Evolutionary conservation across 2,888 invertebrate genomes (phyloP).

Genomic region (Gymnocheta viridis): DNA sequence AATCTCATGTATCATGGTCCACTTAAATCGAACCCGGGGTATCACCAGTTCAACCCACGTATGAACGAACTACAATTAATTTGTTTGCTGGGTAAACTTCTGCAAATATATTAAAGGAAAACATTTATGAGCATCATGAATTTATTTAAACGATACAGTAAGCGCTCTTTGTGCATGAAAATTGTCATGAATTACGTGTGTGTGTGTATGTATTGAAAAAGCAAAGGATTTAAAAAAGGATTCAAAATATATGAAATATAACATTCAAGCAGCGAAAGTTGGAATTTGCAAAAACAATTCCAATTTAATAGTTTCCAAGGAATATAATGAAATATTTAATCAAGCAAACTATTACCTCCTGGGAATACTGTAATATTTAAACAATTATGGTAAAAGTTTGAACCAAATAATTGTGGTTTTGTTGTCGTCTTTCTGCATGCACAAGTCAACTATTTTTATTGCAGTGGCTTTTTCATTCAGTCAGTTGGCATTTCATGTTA

Average conservation of each 20-base stretch:
- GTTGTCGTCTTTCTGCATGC: slow-evolving; percentile 41
- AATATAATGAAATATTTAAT: neutral
- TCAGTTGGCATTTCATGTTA: slow-evolving; percentile 58
- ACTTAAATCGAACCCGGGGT: neutral
- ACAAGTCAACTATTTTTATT: slow-evolving; percentile 41
- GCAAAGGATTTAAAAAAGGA: too few relatives aligned
- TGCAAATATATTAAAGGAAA: neutral
- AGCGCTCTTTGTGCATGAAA: neutral
- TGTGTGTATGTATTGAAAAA: neutral
- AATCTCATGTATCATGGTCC: too few relatives aligned
- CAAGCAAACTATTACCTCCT: neutral
- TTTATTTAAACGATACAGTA: neutral
- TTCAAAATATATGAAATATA: neutral
- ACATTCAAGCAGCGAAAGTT: neutral
- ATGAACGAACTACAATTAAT: neutral
- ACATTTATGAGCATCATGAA: slow-evolving; percentile 50
- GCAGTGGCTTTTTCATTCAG: slow-evolving; percentile 39
- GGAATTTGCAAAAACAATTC: neutral
- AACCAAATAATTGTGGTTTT: slow-evolving; percentile 28
- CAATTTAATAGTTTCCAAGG: neutral
- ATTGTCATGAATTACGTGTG: neutral
- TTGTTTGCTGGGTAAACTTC: slow-evolving; percentile 22
- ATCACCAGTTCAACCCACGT: neutral
- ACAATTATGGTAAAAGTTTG: slow-evolving; percentile 37
- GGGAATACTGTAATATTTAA: slow-evolving; percentile 27